Base-by-base conservation (phyloP, 2,888 invertebrate genomes). In the Mechanitis mazaeus region DNA sequence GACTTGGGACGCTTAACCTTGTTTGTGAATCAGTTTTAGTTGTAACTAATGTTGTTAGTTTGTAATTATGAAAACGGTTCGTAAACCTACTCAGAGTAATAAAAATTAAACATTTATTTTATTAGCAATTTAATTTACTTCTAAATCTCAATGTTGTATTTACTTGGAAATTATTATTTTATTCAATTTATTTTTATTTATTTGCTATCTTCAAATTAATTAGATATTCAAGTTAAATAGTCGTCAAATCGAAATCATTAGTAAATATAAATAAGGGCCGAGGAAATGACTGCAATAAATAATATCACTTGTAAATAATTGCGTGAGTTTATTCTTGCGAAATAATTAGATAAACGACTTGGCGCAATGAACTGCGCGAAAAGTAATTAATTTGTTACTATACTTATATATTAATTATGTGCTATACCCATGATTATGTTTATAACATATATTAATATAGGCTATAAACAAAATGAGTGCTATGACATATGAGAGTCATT, bases 311-410 rank as follows among this genome's bases (percentile, higher is more conserved):
- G 31, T 12, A 61, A 59, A 56, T 61, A 60, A 56, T 60, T 33
- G 53, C 42, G 33, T 7, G 33, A 63, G 68, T 64, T 64, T 63
- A 58, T 61, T 63, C 64, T 63, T 47, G 54, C 64, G 63, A 58
- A 58, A 58, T 57, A 62, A 64, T 69, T 63, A 69, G 68, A 55
- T 67, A 65, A 69, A 65, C 69, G 60, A 60, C 54, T 58, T 47
- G 20, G 45, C 56, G 61, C 54, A 45, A 64, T 45, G 50, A 58
- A 58, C 57, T 55, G 60, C 50, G 66, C 62, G 38, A 62, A 68
- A 55, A 63, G 59, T 58, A 66, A 68, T 64, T 58, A 65, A 61
- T 33, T 45, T 7, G 20, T 46, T 35, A 6, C 28, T 45, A 20
- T 56, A n/a, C n/a, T n/a, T n/a, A 45, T 45, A 55, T 50, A 58